These are phyloP conservation scores for Galagoides demidoff DNA, from an alignment of 2,797 vertebrate genomes.

Conservation along the genomic window DNA sequence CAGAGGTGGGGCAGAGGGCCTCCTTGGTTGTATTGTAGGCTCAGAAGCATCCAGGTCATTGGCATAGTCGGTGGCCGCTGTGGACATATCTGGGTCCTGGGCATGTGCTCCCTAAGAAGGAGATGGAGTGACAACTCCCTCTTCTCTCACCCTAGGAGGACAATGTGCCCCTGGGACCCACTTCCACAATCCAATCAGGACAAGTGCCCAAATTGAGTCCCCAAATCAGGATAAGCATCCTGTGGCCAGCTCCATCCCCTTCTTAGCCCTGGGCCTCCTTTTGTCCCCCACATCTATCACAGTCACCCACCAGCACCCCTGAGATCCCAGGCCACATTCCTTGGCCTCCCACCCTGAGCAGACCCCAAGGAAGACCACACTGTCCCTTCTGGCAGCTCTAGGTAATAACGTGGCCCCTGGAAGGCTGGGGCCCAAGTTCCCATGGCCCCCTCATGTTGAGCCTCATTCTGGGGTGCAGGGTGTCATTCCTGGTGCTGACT, in stretches of 20 bases:
- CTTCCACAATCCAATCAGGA: too few relatives aligned
- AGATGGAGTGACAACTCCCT: background rate
- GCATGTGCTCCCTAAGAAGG: background rate
- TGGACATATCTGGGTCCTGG: background rate
- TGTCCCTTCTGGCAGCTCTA: background rate
- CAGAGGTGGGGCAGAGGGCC: background rate
- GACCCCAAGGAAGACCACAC: too few relatives aligned
- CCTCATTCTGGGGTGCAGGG: too few relatives aligned
- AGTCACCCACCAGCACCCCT: too few relatives aligned
- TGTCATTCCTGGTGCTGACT: too few relatives aligned
- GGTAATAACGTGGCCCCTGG: background rate
- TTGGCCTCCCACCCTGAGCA: background rate
- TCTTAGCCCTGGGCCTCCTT: background rate
- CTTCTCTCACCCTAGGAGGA: background rate
- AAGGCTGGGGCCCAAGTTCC: background rate
- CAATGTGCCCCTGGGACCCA: background rate
- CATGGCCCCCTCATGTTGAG: background rate
- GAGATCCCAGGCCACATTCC: background rate
- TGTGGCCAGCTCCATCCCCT: too few relatives aligned
- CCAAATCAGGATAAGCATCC: too few relatives aligned
- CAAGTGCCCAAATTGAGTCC: too few relatives aligned
- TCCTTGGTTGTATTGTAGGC: background rate
- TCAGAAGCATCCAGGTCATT: background rate
- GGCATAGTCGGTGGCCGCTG: background rate
- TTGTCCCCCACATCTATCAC: too few relatives aligned